Percentiles rank a stretch among this genome's conserved stretches.
These are phyloP conservation scores for Drosophila gunungcola DNA, from an alignment of 1,140 invertebrate species.

Conservation along the genomic window DNA sequence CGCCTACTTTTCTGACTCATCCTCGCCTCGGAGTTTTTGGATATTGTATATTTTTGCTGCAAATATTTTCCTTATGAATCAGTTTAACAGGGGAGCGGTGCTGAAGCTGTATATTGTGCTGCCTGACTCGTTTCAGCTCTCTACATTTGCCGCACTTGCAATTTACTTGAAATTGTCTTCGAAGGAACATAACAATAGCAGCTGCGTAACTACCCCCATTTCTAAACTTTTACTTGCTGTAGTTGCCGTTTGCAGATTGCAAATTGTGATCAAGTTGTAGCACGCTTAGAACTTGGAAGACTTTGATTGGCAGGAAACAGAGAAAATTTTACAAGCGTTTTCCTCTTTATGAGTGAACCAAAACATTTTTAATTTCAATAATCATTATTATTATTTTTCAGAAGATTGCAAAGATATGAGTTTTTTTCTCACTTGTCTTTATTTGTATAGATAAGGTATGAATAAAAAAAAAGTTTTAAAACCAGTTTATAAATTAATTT, in stretches of 20 bases:
- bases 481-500: too few relatives aligned
- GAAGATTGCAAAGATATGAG: not conserved
- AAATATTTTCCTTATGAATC: conserved; percentile 49
- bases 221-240: conserved; percentile 12
- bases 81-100: not conserved
- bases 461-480: too few relatives aligned
- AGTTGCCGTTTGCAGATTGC: conserved; percentile 16
- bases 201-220: conserved; percentile 13
- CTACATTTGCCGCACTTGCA: conserved; percentile 32
- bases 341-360: not conserved
- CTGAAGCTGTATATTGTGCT: conserved; percentile 5
- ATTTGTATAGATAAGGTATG: too few relatives aligned
- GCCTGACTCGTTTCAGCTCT: not conserved
- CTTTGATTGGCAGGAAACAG: conserved; percentile 14
- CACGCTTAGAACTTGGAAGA: conserved; percentile 23
- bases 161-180: conserved; percentile 52
- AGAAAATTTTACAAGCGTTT: conserved; percentile 4
- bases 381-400: not conserved
- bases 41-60: conserved; percentile 32
- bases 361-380: not conserved
- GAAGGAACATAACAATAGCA: conserved; percentile 19
- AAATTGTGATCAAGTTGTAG: conserved; percentile 27
- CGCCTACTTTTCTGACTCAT: conserved; percentile 10
- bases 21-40: conserved; percentile 6
- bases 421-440: not conserved